A percentile compares a stretch with the other conserved stretches of the same genome.
Conservation (phyloP, 2,113 vertebrate genomes). For the Salvelinus sp. region DNA sequence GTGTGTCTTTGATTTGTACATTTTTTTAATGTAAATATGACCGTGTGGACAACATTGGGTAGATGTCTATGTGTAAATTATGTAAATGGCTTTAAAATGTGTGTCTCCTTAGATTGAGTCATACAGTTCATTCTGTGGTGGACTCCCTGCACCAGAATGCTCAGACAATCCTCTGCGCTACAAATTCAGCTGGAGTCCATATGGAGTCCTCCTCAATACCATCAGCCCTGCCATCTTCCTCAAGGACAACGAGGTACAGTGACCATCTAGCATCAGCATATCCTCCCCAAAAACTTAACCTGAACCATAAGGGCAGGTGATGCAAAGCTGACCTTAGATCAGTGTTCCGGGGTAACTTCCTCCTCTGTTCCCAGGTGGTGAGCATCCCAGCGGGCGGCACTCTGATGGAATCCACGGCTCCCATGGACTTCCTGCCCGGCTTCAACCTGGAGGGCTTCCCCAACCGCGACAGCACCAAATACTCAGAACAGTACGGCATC, state of each 20-base stretch:
- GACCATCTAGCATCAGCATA: background rate
- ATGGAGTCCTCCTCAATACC: conserved; percentile 88
- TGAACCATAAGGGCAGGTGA: background rate
- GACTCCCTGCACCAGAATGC: conserved; percentile 89
- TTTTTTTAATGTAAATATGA: conserved; percentile 7
- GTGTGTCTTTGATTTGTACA: conserved; percentile 27
- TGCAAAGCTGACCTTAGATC: too few relatives aligned
- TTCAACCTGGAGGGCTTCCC: conserved; percentile 93
- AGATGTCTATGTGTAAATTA: conserved; percentile 4
- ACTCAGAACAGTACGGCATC: conserved; percentile 86
- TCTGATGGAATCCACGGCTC: conserved; percentile 79
- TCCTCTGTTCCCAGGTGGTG: conserved; percentile 60
- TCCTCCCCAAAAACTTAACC: background rate
- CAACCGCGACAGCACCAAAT: conserved; percentile 93
- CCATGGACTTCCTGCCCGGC: conserved; percentile 90
- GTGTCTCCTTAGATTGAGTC: conserved; percentile 81
- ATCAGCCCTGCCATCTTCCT: conserved; percentile 85
- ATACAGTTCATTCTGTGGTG: conserved; percentile 91
- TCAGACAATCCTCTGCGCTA: conserved; percentile 95
- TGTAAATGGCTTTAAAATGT: background rate
- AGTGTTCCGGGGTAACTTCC: background rate
- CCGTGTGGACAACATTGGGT: background rate
- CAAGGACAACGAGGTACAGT: conserved; percentile 82
- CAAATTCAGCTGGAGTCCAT: conserved; percentile 98
- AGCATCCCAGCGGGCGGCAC: conserved; percentile 81